Evolutionary conservation across 2,888 invertebrate species (phyloP), one percentile per base, ranked within the genome.

Genomic region (Cheilosia scutellata): DNA sequence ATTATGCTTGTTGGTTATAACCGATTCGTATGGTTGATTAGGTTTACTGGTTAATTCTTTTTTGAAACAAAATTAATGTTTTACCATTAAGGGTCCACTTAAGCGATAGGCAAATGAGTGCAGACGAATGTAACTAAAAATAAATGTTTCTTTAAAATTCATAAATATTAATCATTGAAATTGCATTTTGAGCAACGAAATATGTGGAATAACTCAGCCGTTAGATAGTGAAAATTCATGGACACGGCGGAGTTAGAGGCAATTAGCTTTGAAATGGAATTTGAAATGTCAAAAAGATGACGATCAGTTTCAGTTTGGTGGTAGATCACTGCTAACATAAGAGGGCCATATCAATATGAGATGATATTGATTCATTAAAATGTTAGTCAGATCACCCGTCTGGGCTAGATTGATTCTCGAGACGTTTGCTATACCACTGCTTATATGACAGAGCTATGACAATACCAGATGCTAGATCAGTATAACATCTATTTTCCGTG

Each of bases 31-130:
- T 3, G 68, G 42, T 70, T 78, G 66, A 42, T 47, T n/a, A 58
- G 55, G 58, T 83, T 62, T 66, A 62, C 55, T 68, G 72, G 42
- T 72, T 53, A 47, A 68, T 55, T 74, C 42, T 77, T 68, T 37
- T 63, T 49, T 7, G n/a, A 53, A 55, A 33, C 51, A 16, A 74
- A 79, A 70, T 75, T 57, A 51, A 84, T 84, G 84, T 75, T 60
- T 31, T 58, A 60, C 75, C 84, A 71, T 84, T 84, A 84, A 60
- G 80, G 55, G 53, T 75, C 51, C 84, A 84, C 84, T 84, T 84
- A 80, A 70, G 40, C 42, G 84, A 84, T 84, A 84, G 68, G 75
- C 84, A 84, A 84, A 84, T 84, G 70, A 75, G 84, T 80, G 79
- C 84, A 75, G 79, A 75, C 63, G 40, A 31, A 57, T 29, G 42